Base-by-base conservation (phyloP, 1,140 invertebrate species). In the Drosophila lacteicornis region DNA sequence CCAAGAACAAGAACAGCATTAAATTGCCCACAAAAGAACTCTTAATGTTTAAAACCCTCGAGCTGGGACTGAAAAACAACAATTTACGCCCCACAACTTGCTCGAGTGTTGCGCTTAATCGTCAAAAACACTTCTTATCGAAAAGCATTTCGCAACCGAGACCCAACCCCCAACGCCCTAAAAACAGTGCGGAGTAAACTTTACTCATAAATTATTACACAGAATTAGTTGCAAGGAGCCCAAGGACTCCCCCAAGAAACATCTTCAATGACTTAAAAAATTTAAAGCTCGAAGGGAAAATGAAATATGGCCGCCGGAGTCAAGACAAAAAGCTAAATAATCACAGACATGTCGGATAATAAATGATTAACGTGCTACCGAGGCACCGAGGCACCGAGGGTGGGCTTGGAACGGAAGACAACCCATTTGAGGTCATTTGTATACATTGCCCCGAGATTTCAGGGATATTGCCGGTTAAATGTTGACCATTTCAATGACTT, bases 261-360 rank as follows among this genome's bases (percentile, higher is more conserved):
- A 60, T 73, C 53, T 47, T 61, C 47, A n/a, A 57, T 46, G 47
- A 60, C 49, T 80, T 74, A 53, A 75, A 80, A 80, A 80, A 69
- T 68, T 80, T 80, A 80, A 80, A 80, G 78, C 76, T 58, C 27
- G 22, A 60, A 43, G 60, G 55, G 76, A 79, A 80, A 75, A 86
- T 90, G 85, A 90, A 82, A 79, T 85, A 91, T 90, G 68, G 59
- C 67, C 42, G 47, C 67, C 36, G 58, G 58, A 49, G 61, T 53
- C 63, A 61, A 79, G 68, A 79, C 53, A 79, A 91, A 91, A 91
- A 86, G 80, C 85, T 83, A 88, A 87, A 87, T 87, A 83, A 90
- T 90, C 85, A 85, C 81, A 81, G 80, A 55, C 85, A 80, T 80
- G 85, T 86, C 86, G 83, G 86, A 90, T 90, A 91, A 90, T 82